These are phyloP conservation scores for Lampris incognitus DNA, from an alignment of 2,113 vertebrate genomes.

Conservation along the genomic window DNA sequence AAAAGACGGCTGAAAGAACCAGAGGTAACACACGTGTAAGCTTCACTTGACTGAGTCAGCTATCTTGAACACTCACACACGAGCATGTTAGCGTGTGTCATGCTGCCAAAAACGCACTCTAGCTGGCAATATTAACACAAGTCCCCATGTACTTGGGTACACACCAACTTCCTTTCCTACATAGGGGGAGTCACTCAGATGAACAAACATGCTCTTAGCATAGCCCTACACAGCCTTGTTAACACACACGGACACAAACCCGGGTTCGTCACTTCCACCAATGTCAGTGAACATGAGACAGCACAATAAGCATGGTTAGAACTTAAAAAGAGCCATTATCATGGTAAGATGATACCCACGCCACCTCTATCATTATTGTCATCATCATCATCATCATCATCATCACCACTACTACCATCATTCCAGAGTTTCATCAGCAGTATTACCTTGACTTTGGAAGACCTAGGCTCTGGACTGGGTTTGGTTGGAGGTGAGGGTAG, in stretches of 20 bases:
- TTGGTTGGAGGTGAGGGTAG: constrained; percentile 80
- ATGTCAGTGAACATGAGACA: background rate
- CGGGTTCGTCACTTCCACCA: background rate
- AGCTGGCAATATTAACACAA: constrained; percentile 23
- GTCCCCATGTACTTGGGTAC: background rate
- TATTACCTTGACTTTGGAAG: constrained; percentile 91
- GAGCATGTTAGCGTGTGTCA: constrained; percentile 26
- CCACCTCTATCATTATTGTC: background rate
- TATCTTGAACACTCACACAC: constrained; percentile 11
- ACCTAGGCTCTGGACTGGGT: constrained; percentile 82
- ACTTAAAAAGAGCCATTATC: constrained; percentile 10
- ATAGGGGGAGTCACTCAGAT: background rate
- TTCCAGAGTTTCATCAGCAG: constrained; percentile 26
- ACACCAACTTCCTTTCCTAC: constrained; percentile 15
- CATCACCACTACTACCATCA: background rate
- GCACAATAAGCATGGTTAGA: background rate
- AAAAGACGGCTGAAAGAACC: constrained; percentile 89
- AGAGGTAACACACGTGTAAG: constrained; percentile 81
- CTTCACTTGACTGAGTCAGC: constrained; percentile 36
- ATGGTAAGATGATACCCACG: background rate
- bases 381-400: constrained; percentile 21
- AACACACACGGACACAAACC: constrained; percentile 32
- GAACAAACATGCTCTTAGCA: background rate
- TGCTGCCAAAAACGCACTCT: constrained; percentile 40
- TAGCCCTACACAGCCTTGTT: constrained; percentile 4